These are phyloP conservation scores for Actinernus sp. DNA, from an alignment of 92 coral and sea anemone species.

Conservation along the genomic window DNA sequence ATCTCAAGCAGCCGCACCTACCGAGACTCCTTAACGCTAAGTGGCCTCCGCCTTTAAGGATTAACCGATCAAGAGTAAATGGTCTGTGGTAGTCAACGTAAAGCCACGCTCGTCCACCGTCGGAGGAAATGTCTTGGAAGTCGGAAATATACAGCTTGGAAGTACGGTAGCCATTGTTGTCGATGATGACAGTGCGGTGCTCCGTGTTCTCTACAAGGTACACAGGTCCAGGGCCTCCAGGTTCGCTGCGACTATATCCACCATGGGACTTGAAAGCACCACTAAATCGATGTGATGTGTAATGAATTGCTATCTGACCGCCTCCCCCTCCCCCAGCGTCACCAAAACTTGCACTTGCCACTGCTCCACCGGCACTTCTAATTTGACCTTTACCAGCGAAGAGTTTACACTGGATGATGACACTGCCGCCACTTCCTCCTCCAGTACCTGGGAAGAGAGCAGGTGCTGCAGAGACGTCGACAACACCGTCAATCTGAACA, in stretches of 20 bases:
- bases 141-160: slow-evolving; percentile 42
- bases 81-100: slow-evolving; percentile 44
- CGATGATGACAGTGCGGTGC: slow-evolving; percentile 40
- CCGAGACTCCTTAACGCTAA: slow-evolving; percentile 30
- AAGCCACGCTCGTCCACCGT: slow-evolving; percentile 72
- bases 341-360: slow-evolving; percentile 9
- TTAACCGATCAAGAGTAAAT: slow-evolving; percentile 51
- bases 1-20: slow-evolving; percentile 11
- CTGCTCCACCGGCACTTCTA: slow-evolving; percentile 57
- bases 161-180: slow-evolving; percentile 63
- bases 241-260: slow-evolving; percentile 53
- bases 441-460: slow-evolving; percentile 38
- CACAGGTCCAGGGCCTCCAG: slow-evolving; percentile 78
- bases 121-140: slow-evolving; percentile 43
- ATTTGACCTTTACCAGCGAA: slow-evolving; percentile 66
- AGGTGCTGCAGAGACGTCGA: slow-evolving; percentile 70
- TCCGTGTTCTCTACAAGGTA: slow-evolving; percentile 25
- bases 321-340: slow-evolving; percentile 87
- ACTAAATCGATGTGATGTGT: slow-evolving; percentile 48
- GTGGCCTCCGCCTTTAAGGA: slow-evolving; percentile 68
- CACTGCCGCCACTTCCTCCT: slow-evolving; percentile 83
- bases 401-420: slow-evolving; percentile 33
- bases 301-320: slow-evolving; percentile 57
- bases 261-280: slow-evolving; percentile 53
- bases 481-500: slow-evolving; percentile 62